phyloP scores from a whole-genome alignment of 2,797 vertebrate genomes.

The Ptychobarbus kaznakovi region DNA sequence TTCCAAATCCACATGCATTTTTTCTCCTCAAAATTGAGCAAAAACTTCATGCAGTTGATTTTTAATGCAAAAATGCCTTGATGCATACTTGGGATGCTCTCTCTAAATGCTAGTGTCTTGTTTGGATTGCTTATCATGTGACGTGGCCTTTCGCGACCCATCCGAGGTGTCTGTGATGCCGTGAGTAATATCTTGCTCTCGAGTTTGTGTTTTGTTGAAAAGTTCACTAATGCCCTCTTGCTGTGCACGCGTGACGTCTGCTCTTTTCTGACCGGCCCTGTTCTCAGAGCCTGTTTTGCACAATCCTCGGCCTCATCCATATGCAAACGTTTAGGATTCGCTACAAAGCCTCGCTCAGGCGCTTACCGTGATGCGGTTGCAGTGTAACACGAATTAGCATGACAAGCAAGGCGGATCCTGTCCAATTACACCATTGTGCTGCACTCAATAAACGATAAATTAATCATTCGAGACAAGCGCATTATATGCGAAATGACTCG shows the following conservation, averaged over 20 bases:
- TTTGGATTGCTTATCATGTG: neutral
- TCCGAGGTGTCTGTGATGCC: slow-evolving; percentile 20
- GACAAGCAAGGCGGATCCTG: slow-evolving; percentile 25
- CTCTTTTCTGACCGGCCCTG: slow-evolving; percentile 2
- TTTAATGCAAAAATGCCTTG: neutral
- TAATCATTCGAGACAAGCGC: slow-evolving; percentile 50
- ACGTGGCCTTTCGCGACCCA: neutral
- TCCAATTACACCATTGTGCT: slow-evolving; percentile 17
- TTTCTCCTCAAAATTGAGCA: too few species aligned
- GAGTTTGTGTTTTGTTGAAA: slow-evolving; percentile 48
- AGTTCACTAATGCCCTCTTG: slow-evolving; percentile 44
- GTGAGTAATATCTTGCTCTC: slow-evolving; percentile 37
- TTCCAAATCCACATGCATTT: neutral
- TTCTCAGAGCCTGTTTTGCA: slow-evolving; percentile 25
- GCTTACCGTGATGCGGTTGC: neutral
- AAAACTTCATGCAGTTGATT: neutral
- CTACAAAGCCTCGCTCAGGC: neutral
- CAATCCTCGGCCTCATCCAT: slow-evolving; percentile 40
- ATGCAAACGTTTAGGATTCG: slow-evolving; percentile 41
- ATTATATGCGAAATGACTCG: slow-evolving; percentile 19
- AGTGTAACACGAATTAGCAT: slow-evolving; percentile 14
- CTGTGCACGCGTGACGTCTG: slow-evolving; percentile 18
- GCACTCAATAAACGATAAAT: slow-evolving; percentile 53
- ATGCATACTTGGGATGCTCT: neutral
- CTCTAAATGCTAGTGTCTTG: slow-evolving; percentile 3